These are phyloP conservation scores for Augiades crinisus DNA, from an alignment of 2,888 invertebrate genomes.

Conservation along the genomic window DNA sequence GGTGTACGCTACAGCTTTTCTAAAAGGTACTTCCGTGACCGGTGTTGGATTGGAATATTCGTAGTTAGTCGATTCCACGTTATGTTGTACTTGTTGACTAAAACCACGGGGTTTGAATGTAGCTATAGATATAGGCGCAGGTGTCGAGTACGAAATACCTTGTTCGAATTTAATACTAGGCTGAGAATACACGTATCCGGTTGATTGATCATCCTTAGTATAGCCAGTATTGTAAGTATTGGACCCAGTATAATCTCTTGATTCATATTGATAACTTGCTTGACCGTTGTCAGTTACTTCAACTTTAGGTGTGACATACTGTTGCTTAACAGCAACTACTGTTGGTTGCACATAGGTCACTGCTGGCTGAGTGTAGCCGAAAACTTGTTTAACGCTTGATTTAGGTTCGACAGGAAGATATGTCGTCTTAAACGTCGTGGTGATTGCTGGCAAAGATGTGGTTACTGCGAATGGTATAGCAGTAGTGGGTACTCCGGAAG, in stretches of 20 bases:
- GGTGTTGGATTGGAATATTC: slow-evolving; percentile 58
- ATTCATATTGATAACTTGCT: slow-evolving; percentile 50
- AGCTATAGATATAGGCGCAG: slow-evolving; percentile 56
- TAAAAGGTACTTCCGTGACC: slow-evolving; percentile 63
- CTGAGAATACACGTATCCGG: slow-evolving; percentile 47
- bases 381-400: slow-evolving; percentile 66
- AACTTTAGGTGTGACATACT: slow-evolving; percentile 49
- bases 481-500: slow-evolving; percentile 68
- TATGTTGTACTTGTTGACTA: slow-evolving; percentile 60
- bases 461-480: slow-evolving; percentile 66
- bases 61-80: slow-evolving; percentile 50
- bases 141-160: slow-evolving; percentile 57
- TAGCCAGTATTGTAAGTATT: slow-evolving; percentile 29
- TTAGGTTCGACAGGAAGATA: slow-evolving; percentile 63
- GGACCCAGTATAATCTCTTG: slow-evolving; percentile 37
- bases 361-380: slow-evolving; percentile 66
- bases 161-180: slow-evolving; percentile 65
- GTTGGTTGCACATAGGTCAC: slow-evolving; percentile 69
- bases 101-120: slow-evolving; percentile 61
- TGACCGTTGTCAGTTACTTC: slow-evolving; percentile 53
- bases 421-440: slow-evolving; percentile 56
- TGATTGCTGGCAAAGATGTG: slow-evolving; percentile 50
- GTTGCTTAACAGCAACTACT: slow-evolving; percentile 50
- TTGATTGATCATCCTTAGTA: slow-evolving; percentile 30
- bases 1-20: slow-evolving; percentile 66